phyloP scores from a whole-genome alignment of 2,888 invertebrate species.

The Tetranychus truncatus region DNA sequence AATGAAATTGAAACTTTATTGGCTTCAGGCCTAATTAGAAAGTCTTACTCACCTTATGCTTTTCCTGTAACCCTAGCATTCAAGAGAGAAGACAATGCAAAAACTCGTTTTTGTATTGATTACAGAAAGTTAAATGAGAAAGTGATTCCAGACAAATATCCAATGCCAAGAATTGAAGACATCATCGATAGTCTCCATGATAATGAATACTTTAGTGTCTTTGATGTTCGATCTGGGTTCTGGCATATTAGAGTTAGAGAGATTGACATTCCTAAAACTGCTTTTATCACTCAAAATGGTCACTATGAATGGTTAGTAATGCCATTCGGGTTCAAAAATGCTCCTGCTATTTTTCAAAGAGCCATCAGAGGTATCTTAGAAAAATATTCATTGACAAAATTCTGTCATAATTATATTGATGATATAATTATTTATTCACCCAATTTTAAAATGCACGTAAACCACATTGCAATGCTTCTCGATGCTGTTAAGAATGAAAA shows the following conservation, averaged over 20 bases:
- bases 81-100: conserved; percentile 15
- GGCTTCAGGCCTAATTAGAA: not conserved
- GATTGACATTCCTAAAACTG: conserved; percentile 4
- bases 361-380: not conserved
- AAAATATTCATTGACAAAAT: not conserved
- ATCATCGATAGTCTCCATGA: not conserved
- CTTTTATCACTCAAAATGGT: conserved; percentile 15
- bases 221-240: conserved; percentile 13
- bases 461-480: not conserved
- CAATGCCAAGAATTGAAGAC: conserved; percentile 17
- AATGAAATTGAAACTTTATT: conserved; percentile 1
- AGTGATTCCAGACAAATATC: conserved; percentile 9
- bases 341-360: conserved; percentile 17
- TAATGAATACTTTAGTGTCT: conserved; percentile 1
- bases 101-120: conserved; percentile 16
- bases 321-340: conserved; percentile 19
- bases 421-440: conserved; percentile 9
- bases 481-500: not conserved
- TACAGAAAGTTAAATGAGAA: conserved; percentile 10
- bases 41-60: not conserved
- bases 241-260: conserved; percentile 5
- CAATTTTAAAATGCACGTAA: conserved; percentile 11
- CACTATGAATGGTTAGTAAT: conserved; percentile 14
- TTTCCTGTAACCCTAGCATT: conserved; percentile 14
- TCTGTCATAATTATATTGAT: too few relatives aligned